A percentile compares a stretch with the other conserved stretches of the same genome.
phyloP scores from a whole-genome alignment of 2,888 invertebrate genomes.

The Chirona hameri region DNA sequence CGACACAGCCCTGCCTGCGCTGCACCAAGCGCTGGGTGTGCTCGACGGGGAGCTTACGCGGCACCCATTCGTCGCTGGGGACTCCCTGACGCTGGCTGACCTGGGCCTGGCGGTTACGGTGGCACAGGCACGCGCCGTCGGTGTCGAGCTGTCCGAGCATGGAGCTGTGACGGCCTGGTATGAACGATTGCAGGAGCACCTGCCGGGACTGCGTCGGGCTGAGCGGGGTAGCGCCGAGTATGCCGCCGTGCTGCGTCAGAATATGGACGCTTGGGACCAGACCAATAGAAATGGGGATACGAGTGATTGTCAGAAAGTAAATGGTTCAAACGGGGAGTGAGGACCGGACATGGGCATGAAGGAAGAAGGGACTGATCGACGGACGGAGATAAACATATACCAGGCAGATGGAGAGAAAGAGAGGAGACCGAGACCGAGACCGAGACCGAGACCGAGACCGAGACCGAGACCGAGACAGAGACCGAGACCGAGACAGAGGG shows the following conservation, averaged over 20 bases:
- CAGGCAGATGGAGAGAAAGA: too few relatives aligned
- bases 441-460: too few relatives aligned
- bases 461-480: too few relatives aligned
- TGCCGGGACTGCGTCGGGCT: neutral
- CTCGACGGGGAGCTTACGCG: neutral
- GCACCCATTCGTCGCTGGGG: neutral
- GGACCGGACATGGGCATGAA: too few relatives aligned
- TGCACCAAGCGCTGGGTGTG: neutral
- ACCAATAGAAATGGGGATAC: too few relatives aligned
- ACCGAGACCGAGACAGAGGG: too few relatives aligned
- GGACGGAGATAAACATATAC: too few relatives aligned
- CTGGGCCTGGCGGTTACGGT: neutral
- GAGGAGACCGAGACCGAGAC: too few relatives aligned
- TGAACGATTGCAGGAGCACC: neutral
- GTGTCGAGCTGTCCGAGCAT: neutral
- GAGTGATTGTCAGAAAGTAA: too few relatives aligned
- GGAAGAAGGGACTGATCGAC: too few relatives aligned
- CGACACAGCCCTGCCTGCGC: neutral
- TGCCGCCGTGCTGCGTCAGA: neutral
- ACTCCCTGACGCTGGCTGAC: neutral
- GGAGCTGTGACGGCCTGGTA: neutral
- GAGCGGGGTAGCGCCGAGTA: neutral
- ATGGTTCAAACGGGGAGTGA: too few relatives aligned
- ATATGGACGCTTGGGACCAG: neutral
- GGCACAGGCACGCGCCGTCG: constrained; percentile 3